These are phyloP conservation scores for Halotydeus destructor DNA, from an alignment of 1,140 invertebrate species.

Conservation along the genomic window DNA sequence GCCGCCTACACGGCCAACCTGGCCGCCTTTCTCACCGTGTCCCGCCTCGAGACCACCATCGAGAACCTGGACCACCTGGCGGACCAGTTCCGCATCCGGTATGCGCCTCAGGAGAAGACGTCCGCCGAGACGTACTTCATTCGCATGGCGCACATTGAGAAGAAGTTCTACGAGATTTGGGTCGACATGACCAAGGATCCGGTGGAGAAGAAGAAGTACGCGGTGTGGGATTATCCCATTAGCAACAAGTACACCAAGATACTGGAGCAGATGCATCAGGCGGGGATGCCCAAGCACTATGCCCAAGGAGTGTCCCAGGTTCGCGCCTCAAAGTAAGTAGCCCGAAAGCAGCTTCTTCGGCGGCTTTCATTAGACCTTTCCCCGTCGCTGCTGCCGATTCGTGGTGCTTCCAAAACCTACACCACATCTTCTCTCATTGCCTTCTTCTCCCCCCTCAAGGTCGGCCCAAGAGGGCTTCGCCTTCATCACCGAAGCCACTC, in stretches of 20 bases:
- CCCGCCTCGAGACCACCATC: constrained; percentile 69
- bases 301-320: too few relatives aligned
- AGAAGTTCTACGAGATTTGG: constrained; percentile 80
- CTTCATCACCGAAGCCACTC: constrained; percentile 70
- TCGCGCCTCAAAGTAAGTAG: too few relatives aligned
- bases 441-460: too few relatives aligned
- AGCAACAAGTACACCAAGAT: constrained; percentile 97
- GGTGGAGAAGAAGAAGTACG: constrained; percentile 61
- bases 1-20: constrained; percentile 95
- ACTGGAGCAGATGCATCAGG: constrained; percentile 88
- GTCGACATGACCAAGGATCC: constrained; percentile 92
- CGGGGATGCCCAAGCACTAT: constrained; percentile 47
- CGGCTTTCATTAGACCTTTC: too few relatives aligned
- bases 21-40: constrained; percentile 81
- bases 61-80: constrained; percentile 76
- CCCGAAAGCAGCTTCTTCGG: too few relatives aligned
- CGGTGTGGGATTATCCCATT: constrained; percentile 96
- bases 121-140: constrained; percentile 79
- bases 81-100: constrained; percentile 66
- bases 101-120: constrained; percentile 60
- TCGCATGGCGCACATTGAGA: constrained; percentile 86
- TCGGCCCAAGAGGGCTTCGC: constrained; percentile 60
- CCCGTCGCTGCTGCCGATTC: too few relatives aligned
- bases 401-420: too few relatives aligned
- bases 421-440: too few relatives aligned